These are phyloP conservation scores for Catocala sponsa DNA, from an alignment of 2,888 invertebrate species.

Conservation along the genomic window DNA sequence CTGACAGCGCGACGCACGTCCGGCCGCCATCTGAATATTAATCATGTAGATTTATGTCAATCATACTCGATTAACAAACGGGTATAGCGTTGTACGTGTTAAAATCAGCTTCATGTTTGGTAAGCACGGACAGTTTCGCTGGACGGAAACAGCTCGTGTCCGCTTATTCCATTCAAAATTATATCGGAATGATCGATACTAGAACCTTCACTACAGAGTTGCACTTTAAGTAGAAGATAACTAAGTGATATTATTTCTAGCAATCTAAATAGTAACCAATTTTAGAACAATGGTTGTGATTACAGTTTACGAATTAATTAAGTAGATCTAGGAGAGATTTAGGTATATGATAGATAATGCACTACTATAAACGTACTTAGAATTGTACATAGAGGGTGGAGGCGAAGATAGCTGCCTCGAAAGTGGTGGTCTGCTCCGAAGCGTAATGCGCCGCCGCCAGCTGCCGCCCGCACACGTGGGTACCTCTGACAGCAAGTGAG, in stretches of 20 bases:
- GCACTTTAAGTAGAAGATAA: too few species aligned
- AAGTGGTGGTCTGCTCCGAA: slow-evolving; percentile 62
- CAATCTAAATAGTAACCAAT: too few species aligned
- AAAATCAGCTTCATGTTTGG: not conserved
- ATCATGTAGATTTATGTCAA: slow-evolving; percentile 19
- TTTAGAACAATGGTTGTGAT: too few species aligned
- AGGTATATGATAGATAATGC: too few species aligned
- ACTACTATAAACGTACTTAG: slow-evolving; percentile 45
- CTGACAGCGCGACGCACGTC: slow-evolving; percentile 80
- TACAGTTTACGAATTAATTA: too few species aligned
- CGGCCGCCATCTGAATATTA: slow-evolving; percentile 64
- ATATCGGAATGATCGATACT: too few species aligned
- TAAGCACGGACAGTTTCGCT: too few species aligned
- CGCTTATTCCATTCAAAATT: too few species aligned
- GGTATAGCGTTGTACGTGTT: not conserved
- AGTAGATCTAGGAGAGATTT: too few species aligned
- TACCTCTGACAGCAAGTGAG: slow-evolving; percentile 78
- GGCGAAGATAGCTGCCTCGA: slow-evolving; percentile 79
- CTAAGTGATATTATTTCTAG: too few species aligned
- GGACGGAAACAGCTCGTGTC: too few species aligned
- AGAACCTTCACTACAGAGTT: too few species aligned
- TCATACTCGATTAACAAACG: slow-evolving; percentile 10
- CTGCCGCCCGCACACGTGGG: slow-evolving; percentile 76
- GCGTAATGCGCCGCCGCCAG: slow-evolving; percentile 70
- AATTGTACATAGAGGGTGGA: slow-evolving; percentile 69